A percentile compares a stretch with the other conserved stretches of the same genome.
Evolutionary conservation across 2,888 invertebrate genomes (phyloP).

Genomic region (Chloromyia formosa): DNA sequence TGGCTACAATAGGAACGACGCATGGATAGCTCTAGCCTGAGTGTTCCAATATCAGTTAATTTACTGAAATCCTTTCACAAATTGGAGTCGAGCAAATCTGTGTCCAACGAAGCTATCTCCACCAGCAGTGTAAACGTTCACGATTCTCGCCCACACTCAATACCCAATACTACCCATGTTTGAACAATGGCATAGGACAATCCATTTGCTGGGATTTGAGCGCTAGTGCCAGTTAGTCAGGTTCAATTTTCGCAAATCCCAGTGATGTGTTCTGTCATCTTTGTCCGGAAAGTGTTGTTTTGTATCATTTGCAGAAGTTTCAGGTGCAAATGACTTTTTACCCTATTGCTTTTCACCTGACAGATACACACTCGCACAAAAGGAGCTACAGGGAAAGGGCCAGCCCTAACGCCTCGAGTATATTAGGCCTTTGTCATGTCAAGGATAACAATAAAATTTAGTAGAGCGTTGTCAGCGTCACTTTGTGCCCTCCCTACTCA

Average conservation of each 20-base stretch:
- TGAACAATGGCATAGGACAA: background rate
- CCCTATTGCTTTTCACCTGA: background rate
- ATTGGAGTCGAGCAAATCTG: slow-evolving; percentile 1
- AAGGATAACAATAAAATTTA: background rate
- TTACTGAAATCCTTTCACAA: slow-evolving; percentile 26
- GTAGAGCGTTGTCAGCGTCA: background rate
- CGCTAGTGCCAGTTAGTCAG: slow-evolving; percentile 2
- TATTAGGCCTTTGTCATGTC: background rate
- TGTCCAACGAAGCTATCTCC: background rate
- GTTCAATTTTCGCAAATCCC: background rate
- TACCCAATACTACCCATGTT: background rate
- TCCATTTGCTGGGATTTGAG: background rate
- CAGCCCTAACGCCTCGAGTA: background rate
- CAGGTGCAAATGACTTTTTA: slow-evolving; percentile 5
- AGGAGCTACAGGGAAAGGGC: background rate
- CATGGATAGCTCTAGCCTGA: background rate
- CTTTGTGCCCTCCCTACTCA: background rate
- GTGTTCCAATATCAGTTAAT: slow-evolving; percentile 6
- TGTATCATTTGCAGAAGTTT: background rate
- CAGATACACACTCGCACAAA: background rate
- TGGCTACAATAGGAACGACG: background rate
- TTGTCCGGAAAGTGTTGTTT: background rate
- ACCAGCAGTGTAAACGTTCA: too few species aligned
- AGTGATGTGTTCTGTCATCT: background rate
- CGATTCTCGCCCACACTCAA: too few species aligned